A percentile compares a stretch with the other conserved stretches of the same genome.
phyloP scores from a whole-genome alignment of 2,797 vertebrate species.

The Pelochelys cantorii region DNA sequence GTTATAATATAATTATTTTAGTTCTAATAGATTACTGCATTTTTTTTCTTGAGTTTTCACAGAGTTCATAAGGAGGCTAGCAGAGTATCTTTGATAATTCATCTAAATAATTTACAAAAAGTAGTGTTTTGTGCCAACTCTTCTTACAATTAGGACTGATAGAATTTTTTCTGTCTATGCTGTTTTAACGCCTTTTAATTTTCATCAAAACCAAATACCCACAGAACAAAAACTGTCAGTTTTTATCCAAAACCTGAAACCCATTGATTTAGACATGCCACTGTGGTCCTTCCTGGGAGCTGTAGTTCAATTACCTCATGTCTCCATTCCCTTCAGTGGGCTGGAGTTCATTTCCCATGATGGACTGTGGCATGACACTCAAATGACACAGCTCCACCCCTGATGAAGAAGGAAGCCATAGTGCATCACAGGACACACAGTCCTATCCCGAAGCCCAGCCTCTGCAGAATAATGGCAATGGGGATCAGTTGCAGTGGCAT shows the following conservation, averaged over 20 bases:
- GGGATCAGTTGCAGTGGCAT: not conserved
- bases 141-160: not conserved
- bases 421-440: accelerated
- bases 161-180: not conserved
- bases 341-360: not conserved
- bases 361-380: not conserved
- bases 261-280: not conserved
- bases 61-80: conserved; percentile 30
- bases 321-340: not conserved
- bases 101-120: not conserved
- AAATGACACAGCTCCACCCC: not conserved
- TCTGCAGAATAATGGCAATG: not conserved
- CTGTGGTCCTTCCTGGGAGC: not conserved
- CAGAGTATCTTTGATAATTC: conserved; percentile 60
- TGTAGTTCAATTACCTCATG: not conserved
- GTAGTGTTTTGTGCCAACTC: not conserved
- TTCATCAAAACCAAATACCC: not conserved
- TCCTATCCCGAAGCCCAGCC: not conserved
- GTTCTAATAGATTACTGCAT: conserved; percentile 65
- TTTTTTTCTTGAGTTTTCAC: conserved; percentile 57
- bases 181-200: not conserved
- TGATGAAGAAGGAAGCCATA: not conserved
- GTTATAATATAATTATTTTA: conserved; percentile 67
- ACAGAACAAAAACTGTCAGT: not conserved
- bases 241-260: not conserved